These are phyloP conservation scores for Mirza zaza DNA, from an alignment of 2,113 vertebrate species.

Conservation along the genomic window DNA sequence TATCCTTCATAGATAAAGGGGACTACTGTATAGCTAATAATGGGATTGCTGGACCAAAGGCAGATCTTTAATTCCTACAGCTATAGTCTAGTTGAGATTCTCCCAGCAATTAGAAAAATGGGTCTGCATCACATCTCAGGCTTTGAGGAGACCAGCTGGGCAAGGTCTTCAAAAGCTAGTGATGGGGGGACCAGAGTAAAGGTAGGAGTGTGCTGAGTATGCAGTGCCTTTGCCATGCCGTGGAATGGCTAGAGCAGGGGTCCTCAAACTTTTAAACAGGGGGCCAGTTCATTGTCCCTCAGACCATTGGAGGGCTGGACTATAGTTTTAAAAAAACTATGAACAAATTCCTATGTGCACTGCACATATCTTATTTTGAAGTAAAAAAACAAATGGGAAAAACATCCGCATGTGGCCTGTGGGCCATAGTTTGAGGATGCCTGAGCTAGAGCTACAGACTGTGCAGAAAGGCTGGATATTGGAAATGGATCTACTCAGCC, in stretches of 20 bases:
- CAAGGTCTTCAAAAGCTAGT: neutral
- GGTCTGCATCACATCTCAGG: neutral
- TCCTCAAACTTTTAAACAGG: too few relatives aligned
- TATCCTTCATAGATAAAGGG: neutral
- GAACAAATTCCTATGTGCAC: too few relatives aligned
- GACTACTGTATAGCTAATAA: neutral
- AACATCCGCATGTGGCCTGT: too few relatives aligned
- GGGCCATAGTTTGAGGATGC: too few relatives aligned
- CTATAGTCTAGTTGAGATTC: conserved; percentile 62
- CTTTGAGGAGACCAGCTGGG: neutral
- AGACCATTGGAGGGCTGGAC: too few relatives aligned
- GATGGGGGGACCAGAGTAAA: neutral
- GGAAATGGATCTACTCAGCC: neutral
- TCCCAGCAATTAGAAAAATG: neutral
- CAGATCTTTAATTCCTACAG: conserved; percentile 65
- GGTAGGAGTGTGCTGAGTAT: neutral
- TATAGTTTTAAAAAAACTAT: too few relatives aligned
- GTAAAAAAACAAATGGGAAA: too few relatives aligned
- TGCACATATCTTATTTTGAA: too few relatives aligned
- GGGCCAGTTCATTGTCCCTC: too few relatives aligned
- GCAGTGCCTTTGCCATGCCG: neutral
- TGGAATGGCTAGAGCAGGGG: neutral
- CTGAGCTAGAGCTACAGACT: neutral
- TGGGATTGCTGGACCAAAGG: conserved; percentile 55
- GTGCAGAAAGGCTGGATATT: neutral